Percentiles rank a stretch among this genome's conserved stretches.
phyloP scores from a whole-genome alignment of 2,797 vertebrate genomes.

The Clarias laeviceps region DNA sequence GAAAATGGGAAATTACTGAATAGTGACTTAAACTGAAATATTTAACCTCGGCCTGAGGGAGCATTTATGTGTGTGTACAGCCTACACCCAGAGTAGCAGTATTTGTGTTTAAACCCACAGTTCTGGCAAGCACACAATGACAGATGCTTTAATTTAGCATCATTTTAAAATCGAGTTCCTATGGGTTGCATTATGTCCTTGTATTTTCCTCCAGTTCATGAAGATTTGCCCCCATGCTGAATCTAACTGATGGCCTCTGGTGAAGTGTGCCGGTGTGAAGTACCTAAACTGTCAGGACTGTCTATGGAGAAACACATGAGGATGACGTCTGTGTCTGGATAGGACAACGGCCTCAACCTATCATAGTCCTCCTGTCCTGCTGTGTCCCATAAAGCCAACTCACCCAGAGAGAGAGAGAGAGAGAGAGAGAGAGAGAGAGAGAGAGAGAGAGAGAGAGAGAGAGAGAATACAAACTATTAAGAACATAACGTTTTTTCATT shows the following conservation, averaged over 20 bases:
- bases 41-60: background rate
- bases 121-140: too few species aligned
- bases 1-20: background rate
- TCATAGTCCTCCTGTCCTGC: constrained; percentile 97
- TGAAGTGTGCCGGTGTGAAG: background rate
- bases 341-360: constrained; percentile 91
- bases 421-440: background rate
- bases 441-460: background rate
- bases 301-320: constrained; percentile 99
- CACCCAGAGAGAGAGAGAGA: constrained; percentile 79
- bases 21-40: background rate
- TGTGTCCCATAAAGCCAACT: constrained; percentile 96
- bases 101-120: background rate
- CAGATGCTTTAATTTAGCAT: background rate
- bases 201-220: background rate
- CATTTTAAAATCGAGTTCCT: too few species aligned
- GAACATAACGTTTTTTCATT: background rate
- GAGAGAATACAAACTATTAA: background rate
- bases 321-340: constrained; percentile 96
- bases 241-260: background rate
- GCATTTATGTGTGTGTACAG: background rate
- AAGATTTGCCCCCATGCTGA: background rate
- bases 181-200: background rate
- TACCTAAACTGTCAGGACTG: constrained; percentile 96
- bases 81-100: background rate